Evolutionary conservation across 1,140 invertebrate genomes (phyloP), one percentile per base, ranked within the genome.

Genomic region (Caerostris darwini): DNA sequence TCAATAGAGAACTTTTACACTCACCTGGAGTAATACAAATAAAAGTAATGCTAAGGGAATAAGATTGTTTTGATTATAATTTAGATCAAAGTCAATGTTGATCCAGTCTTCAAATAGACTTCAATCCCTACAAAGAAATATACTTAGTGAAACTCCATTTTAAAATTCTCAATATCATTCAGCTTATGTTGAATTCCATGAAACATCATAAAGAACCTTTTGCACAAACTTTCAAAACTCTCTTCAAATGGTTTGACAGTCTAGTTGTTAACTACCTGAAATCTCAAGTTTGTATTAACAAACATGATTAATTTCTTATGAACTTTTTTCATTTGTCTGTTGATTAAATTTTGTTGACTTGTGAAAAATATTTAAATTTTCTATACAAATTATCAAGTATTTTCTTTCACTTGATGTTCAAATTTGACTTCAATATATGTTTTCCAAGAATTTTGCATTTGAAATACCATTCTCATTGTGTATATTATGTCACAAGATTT

Each of bases 21-120:
- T 34, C 34, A 2, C 88, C 61, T 34, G 88, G 88, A 34, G 88
- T 90, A 7, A 56, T 56, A 5, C 64, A 90, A 90, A 90, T 90
- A 64, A 34, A 5, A 7, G 88, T 64, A 53, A 8, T 90, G 6
- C 53, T 90, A 19, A 90, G 88, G n/a, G 88, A 67, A 1, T 64
- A 90, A 14, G 88, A 90, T 34, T 90, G 61, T 14, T 57, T 71
- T 54, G 64, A 19, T 56, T 58, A 56, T 50, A 19, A 90, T 71
- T 50, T 71, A 57, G 17, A 90, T 6, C 88, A 90, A 90, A 71
- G 17, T 34, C 88, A 90, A 17, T 14, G 14, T 14, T 64, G 64
- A n/a, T 34, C 88, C 10, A 58, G 50, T 6, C 64, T 69, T 12
- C 88, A 64, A n/a, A 50, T 5, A n/a, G 53, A 90, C 34, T 57